These are phyloP conservation scores for Dicerorhinus sumatrensis DNA, from an alignment of 2,113 vertebrate species.

Conservation along the genomic window DNA sequence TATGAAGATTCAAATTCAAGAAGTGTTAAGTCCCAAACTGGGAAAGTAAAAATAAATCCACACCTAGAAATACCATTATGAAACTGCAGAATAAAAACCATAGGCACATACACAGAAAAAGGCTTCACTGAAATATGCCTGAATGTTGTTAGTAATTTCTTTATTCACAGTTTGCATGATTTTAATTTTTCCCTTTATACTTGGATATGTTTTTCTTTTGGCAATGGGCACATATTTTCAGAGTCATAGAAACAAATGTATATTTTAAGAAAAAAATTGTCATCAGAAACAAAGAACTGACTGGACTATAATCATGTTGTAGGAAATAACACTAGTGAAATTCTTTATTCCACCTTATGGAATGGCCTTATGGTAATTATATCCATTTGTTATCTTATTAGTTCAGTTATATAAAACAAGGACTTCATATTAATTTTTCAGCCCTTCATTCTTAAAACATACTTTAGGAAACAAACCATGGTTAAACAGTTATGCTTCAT, in stretches of 20 bases:
- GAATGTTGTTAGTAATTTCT: not conserved
- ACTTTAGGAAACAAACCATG: constrained; percentile 3
- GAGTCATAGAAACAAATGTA: not conserved
- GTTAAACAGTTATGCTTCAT: not conserved
- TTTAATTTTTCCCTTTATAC: constrained; percentile 50
- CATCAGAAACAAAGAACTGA: constrained; percentile 10
- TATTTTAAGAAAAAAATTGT: constrained; percentile 37
- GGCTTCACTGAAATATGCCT: not conserved
- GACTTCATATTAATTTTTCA: constrained; percentile 56
- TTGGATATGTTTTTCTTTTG: constrained; percentile 26
- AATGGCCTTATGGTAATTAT: not conserved
- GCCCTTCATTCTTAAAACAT: constrained; percentile 37
- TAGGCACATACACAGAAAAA: not conserved
- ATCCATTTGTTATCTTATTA: constrained; percentile 17
- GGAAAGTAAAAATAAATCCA: constrained; percentile 24
- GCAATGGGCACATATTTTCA: not conserved
- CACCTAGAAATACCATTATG: not conserved
- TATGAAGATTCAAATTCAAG: constrained; percentile 35
- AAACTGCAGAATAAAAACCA: not conserved
- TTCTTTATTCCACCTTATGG: not conserved
- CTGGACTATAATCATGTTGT: not conserved
- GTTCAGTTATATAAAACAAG: constrained; percentile 36
- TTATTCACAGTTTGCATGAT: not conserved
- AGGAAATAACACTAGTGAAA: not conserved
- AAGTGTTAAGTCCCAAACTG: not conserved